Percentiles rank a stretch among this genome's conserved stretches.
Conservation (phyloP, 2,888 invertebrate species). For the Troilus luridus region DNA sequence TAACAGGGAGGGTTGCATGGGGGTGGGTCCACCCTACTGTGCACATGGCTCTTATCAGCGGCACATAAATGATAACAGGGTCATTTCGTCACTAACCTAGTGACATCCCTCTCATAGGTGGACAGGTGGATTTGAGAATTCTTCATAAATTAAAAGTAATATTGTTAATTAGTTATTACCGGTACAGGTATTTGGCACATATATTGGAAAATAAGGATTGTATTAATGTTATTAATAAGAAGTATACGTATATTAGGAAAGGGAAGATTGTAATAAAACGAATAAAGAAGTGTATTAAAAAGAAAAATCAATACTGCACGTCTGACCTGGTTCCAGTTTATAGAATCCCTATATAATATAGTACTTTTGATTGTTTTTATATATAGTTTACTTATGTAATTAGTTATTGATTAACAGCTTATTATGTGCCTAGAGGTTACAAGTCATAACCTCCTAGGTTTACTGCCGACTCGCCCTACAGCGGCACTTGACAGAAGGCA, state of each 20-base stretch:
- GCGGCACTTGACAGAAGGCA: not conserved
- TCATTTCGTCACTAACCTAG: not conserved
- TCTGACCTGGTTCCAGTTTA: not conserved
- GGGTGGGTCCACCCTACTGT: slow-evolving; percentile 5
- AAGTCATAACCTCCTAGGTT: slow-evolving; percentile 27
- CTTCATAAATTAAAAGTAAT: not conserved
- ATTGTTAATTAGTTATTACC: not conserved
- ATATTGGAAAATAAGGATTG: not conserved
- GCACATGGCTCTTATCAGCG: slow-evolving; percentile 39
- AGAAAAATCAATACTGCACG: slow-evolving; percentile 4
- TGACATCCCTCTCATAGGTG: not conserved
- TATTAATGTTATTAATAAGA: not conserved
- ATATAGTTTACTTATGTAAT: not conserved
- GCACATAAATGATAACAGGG: slow-evolving; percentile 38
- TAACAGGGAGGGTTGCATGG: not conserved
- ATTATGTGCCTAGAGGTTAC: not conserved
- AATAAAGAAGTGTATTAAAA: not conserved
- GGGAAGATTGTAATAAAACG: not conserved
- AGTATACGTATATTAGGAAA: too few species aligned
- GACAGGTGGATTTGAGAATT: not conserved
- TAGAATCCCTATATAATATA: too few species aligned
- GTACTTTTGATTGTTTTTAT: too few species aligned
- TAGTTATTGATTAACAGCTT: not conserved
- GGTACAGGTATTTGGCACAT: not conserved
- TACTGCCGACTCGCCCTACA: not conserved